A percentile compares a stretch with the other conserved stretches of the same genome.
phyloP scores from a whole-genome alignment of 1,140 invertebrate species.

The Phthorimaea operculella region DNA sequence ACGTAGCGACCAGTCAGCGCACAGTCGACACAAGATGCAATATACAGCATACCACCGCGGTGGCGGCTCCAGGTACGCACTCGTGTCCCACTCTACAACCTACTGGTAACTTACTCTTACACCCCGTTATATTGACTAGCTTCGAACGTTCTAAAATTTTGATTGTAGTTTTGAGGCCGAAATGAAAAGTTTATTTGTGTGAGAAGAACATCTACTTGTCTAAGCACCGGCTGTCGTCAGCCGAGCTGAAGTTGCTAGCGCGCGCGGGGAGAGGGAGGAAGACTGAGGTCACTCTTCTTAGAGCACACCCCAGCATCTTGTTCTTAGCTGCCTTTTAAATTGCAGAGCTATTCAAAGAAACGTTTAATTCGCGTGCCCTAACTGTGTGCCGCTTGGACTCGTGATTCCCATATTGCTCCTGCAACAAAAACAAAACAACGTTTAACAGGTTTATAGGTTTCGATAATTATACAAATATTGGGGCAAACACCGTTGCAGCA shows the following conservation, averaged over 20 bases:
- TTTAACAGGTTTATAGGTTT: slow-evolving; percentile 20
- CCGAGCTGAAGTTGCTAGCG: slow-evolving; percentile 48
- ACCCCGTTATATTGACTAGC: slow-evolving; percentile 45
- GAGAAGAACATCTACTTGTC: slow-evolving; percentile 47
- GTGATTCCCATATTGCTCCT: slow-evolving; percentile 54
- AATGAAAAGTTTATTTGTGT: slow-evolving; percentile 11
- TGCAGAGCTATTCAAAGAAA: slow-evolving; percentile 19
- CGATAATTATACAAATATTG: slow-evolving; percentile 21
- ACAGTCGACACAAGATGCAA: slow-evolving; percentile 67
- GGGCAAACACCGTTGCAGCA: slow-evolving; percentile 14
- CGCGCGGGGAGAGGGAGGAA: slow-evolving; percentile 30
- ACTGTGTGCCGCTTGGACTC: slow-evolving; percentile 18
- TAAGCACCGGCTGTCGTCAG: slow-evolving; percentile 61
- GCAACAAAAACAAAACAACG: slow-evolving; percentile 46
- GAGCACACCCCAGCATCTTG: slow-evolving; percentile 63
- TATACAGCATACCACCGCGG: slow-evolving; percentile 63
- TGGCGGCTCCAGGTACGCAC: slow-evolving; percentile 38
- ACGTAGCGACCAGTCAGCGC: slow-evolving; percentile 68
- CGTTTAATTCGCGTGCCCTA: slow-evolving; percentile 22
- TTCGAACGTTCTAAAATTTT: slow-evolving; percentile 18
- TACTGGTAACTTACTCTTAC: slow-evolving; percentile 56
- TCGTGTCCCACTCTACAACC: slow-evolving; percentile 20
- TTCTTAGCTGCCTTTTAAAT: slow-evolving; percentile 38
- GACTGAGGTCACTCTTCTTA: slow-evolving; percentile 48
- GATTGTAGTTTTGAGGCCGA: slow-evolving; percentile 7